Conservation (phyloP, 2,888 invertebrate species). For the Spilosoma lubricipeda region DNA sequence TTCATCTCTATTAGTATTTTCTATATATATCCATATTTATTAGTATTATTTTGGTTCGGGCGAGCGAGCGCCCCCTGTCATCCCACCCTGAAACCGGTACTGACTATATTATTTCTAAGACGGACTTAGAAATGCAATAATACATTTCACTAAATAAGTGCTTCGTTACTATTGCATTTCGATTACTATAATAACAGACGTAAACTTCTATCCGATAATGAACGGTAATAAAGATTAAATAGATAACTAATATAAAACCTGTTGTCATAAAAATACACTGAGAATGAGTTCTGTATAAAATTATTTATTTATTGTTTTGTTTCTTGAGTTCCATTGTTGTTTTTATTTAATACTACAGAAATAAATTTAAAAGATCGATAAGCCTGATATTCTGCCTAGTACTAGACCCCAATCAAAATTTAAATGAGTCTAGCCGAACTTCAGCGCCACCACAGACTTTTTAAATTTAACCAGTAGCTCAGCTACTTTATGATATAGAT, state of each 20-base stretch:
- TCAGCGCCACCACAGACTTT: background rate
- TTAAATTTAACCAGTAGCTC: background rate
- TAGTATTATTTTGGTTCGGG: too few relatives aligned
- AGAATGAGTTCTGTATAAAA: background rate
- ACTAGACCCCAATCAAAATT: background rate
- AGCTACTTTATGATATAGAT: too few relatives aligned
- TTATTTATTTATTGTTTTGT: background rate
- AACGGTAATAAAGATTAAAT: background rate
- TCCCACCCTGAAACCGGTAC: too few relatives aligned
- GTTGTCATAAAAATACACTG: background rate
- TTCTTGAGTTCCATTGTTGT: background rate
- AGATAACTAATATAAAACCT: background rate
- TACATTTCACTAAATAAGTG: background rate
- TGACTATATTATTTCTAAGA: background rate
- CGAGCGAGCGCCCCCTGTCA: too few relatives aligned
- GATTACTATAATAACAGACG: background rate
- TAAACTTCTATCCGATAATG: background rate
- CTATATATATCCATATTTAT: background rate
- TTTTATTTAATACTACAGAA: background rate
- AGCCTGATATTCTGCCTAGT: background rate
- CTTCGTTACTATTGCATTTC: background rate
- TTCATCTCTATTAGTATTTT: background rate
- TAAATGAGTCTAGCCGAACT: background rate
- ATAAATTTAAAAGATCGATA: background rate
- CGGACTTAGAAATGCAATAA: background rate